phyloP scores from a whole-genome alignment of 2,888 invertebrate genomes.

The Dynastes tityus region DNA sequence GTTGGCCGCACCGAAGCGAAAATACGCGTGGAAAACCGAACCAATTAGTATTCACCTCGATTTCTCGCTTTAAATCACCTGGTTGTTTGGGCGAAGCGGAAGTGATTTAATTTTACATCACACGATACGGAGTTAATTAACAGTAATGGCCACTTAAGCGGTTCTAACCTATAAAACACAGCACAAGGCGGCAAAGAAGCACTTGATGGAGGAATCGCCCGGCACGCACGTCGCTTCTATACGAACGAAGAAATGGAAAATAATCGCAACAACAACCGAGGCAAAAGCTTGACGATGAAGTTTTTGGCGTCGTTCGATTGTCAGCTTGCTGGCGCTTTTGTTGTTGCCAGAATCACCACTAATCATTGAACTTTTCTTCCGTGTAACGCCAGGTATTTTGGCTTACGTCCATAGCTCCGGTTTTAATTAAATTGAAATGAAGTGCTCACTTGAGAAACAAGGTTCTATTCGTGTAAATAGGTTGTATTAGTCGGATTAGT shows the following conservation, averaged over 20 bases:
- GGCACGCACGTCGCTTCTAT: neutral
- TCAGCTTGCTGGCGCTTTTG: slow-evolving; percentile 29
- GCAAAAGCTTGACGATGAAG: neutral
- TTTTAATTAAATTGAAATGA: slow-evolving; percentile 28
- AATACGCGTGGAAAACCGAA: slow-evolving; percentile 21
- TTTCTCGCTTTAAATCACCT: slow-evolving; percentile 45
- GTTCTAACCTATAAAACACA: slow-evolving; percentile 43
- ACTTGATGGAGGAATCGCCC: neutral
- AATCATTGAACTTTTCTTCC: slow-evolving; percentile 25
- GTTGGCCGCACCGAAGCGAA: neutral
- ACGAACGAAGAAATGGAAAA: neutral
- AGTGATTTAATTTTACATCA: slow-evolving; percentile 42
- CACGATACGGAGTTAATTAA: slow-evolving; percentile 38
- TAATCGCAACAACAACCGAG: neutral
- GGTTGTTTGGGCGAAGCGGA: slow-evolving; percentile 34
- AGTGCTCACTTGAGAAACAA: neutral
- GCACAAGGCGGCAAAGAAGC: neutral
- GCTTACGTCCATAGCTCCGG: neutral
- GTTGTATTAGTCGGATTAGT: slow-evolving; percentile 1
- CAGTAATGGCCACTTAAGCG: slow-evolving; percentile 41
- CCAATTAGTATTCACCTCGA: slow-evolving; percentile 45
- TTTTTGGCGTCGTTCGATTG: neutral
- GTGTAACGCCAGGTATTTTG: slow-evolving; percentile 29
- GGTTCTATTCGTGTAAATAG: slow-evolving; percentile 13
- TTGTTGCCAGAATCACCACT: slow-evolving; percentile 28